phyloP scores from a whole-genome alignment of 2,797 vertebrate species.

The Champsocephalus esox region DNA sequence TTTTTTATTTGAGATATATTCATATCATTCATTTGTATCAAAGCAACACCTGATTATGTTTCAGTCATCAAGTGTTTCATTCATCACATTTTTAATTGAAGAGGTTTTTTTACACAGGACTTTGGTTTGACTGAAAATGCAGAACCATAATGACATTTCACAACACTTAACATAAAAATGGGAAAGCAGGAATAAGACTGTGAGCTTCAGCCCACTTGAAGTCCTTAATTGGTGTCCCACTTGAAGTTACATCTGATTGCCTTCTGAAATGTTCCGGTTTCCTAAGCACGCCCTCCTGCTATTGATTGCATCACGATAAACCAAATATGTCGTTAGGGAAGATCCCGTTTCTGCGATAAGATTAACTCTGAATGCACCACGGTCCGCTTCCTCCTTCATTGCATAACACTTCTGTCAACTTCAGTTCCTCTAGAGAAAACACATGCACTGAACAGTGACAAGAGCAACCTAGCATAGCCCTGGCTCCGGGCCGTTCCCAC shows the following conservation, averaged over 20 bases:
- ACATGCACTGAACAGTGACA: slow-evolving; percentile 27
- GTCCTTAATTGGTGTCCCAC: background rate
- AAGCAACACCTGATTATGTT: background rate
- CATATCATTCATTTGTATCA: background rate
- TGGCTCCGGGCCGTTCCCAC: slow-evolving; percentile 15
- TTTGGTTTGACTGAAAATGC: slow-evolving; percentile 2
- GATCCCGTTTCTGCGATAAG: slow-evolving; percentile 57
- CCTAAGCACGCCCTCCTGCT: background rate
- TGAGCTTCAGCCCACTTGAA: background rate
- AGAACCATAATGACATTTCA: background rate
- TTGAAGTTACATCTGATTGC: slow-evolving; percentile 18
- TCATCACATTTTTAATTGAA: slow-evolving; percentile 1
- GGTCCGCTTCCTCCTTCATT: slow-evolving; percentile 58
- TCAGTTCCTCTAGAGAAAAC: slow-evolving; percentile 48
- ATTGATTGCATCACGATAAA: slow-evolving; percentile 40
- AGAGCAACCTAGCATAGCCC: slow-evolving; percentile 28
- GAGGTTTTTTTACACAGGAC: background rate
- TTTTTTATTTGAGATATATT: background rate
- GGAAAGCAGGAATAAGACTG: background rate
- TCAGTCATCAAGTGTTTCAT: no score
- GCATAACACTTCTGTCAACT: slow-evolving; percentile 54
- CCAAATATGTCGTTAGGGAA: slow-evolving; percentile 54
- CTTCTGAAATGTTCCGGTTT: slow-evolving; percentile 6
- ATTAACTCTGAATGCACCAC: slow-evolving; percentile 54
- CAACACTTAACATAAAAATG: background rate